A percentile compares a stretch with the other conserved stretches of the same genome.
These are phyloP conservation scores for Frankliniella intonsa DNA, from an alignment of 2,888 invertebrate species.

Conservation along the genomic window DNA sequence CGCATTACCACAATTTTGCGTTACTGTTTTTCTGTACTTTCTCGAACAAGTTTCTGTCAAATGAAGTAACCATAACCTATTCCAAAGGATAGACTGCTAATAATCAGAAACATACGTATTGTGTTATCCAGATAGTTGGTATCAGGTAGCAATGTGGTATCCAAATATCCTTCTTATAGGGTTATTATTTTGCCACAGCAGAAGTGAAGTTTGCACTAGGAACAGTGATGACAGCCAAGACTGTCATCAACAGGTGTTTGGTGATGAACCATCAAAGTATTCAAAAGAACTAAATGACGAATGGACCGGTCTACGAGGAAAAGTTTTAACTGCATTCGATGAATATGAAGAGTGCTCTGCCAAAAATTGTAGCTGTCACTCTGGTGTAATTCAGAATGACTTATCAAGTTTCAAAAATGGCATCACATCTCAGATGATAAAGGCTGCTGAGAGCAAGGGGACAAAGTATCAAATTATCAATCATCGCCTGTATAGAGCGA, in stretches of 20 bases:
- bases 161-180: neutral
- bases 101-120: too few species aligned
- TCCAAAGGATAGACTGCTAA: too few species aligned
- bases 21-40: too few species aligned
- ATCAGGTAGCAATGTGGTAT: neutral
- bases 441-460: slow-evolving; percentile 58
- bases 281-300: neutral
- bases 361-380: slow-evolving; percentile 61
- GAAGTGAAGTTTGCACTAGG: neutral
- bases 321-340: slow-evolving; percentile 39
- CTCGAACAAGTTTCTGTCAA: too few species aligned
- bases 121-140: too few species aligned
- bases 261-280: neutral
- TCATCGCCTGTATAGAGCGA: slow-evolving; percentile 73
- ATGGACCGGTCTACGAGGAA: neutral
- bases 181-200: neutral
- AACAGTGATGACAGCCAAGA: neutral
- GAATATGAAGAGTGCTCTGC: slow-evolving; percentile 55
- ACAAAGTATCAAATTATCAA: slow-evolving; percentile 79
- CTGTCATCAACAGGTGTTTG: neutral
- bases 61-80: too few species aligned
- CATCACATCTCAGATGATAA: slow-evolving; percentile 62
- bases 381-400: slow-evolving; percentile 61
- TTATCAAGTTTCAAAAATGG: slow-evolving; percentile 65
- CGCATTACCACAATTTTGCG: too few species aligned